Conservation (phyloP, 2,797 vertebrate genomes). For the Danio kyathit region DNA sequence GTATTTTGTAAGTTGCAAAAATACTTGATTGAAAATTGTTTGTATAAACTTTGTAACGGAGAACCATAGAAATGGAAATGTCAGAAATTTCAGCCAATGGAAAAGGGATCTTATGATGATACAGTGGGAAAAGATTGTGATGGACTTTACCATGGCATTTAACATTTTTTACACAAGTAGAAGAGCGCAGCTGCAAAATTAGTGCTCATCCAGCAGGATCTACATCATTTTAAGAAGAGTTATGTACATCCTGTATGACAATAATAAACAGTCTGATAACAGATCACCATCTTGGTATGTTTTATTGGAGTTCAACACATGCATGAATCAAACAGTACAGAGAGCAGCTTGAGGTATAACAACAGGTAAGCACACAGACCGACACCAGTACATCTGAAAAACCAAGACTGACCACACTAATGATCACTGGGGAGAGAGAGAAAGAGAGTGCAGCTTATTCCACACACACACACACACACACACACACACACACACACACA, state of each 20-base stretch:
- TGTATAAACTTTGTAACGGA: too few species aligned
- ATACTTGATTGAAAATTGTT: too few species aligned
- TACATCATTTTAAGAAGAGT: not conserved
- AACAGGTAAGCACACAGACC: conserved; percentile 70
- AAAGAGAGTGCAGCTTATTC: conserved; percentile 44
- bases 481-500: too few species aligned
- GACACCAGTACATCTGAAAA: conserved; percentile 60
- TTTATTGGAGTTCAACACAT: conserved; percentile 87
- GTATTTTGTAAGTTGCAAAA: too few species aligned
- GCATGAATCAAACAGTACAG: conserved; percentile 81
- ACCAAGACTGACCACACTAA: conserved; percentile 15
- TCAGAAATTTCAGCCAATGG: too few species aligned
- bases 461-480: not conserved
- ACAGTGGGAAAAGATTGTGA: too few species aligned
- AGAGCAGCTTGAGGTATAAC: conserved; percentile 72
- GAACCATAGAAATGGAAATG: too few species aligned
- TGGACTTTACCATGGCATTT: too few species aligned
- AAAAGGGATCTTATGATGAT: too few species aligned
- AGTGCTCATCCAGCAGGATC: not conserved
- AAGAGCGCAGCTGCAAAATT: too few species aligned
- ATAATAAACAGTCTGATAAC: conserved; percentile 24
- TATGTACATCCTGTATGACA: not conserved
- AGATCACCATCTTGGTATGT: conserved; percentile 74
- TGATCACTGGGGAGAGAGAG: conserved; percentile 5
- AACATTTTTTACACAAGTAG: too few species aligned